These are phyloP conservation scores for Poeciliopsis turneri DNA, from an alignment of 2,797 vertebrate species.

Conservation along the genomic window DNA sequence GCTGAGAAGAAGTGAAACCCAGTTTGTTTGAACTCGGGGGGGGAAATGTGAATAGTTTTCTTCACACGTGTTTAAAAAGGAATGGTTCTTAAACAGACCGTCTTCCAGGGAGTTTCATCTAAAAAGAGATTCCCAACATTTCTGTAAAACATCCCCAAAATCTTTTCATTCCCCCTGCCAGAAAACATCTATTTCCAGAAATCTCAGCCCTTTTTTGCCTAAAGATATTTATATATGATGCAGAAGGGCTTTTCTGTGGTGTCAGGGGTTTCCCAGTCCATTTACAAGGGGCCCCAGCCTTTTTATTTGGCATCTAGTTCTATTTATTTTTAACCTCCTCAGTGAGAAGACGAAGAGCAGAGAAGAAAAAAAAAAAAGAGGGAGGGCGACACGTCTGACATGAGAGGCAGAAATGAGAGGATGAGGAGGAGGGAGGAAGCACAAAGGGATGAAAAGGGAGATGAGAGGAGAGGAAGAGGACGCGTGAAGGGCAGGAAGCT, in stretches of 20 bases:
- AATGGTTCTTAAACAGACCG: conserved; percentile 27
- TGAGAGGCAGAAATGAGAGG: conserved; percentile 53
- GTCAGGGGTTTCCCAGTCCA: conserved; percentile 42
- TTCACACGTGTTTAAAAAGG: conserved; percentile 30
- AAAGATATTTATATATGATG: conserved; percentile 6
- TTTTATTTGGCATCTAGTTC: conserved; percentile 61
- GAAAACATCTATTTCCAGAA: neutral
- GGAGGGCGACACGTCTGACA: conserved; percentile 23
- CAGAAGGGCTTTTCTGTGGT: conserved; percentile 31
- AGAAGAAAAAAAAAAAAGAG: conserved; percentile 11
- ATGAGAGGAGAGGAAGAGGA: conserved; percentile 59
- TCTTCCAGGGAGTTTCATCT: conserved; percentile 24
- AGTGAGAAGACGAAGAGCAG: conserved; percentile 34
- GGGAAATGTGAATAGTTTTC: conserved; percentile 6
- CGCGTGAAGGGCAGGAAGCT: conserved; percentile 74
- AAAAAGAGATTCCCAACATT: conserved; percentile 1
- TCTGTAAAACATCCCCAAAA: conserved; percentile 9
- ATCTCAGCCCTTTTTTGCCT: conserved; percentile 23
- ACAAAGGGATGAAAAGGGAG: conserved; percentile 41
- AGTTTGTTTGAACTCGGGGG: conserved; percentile 5
- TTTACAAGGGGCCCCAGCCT: conserved; percentile 29
- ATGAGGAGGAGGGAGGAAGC: conserved; percentile 36
- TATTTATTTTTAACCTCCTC: conserved; percentile 51
- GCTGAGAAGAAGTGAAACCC: conserved; percentile 5
- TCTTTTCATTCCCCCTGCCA: neutral